These are phyloP conservation scores for Lypha dubia DNA, from an alignment of 2,888 invertebrate genomes.

Conservation along the genomic window DNA sequence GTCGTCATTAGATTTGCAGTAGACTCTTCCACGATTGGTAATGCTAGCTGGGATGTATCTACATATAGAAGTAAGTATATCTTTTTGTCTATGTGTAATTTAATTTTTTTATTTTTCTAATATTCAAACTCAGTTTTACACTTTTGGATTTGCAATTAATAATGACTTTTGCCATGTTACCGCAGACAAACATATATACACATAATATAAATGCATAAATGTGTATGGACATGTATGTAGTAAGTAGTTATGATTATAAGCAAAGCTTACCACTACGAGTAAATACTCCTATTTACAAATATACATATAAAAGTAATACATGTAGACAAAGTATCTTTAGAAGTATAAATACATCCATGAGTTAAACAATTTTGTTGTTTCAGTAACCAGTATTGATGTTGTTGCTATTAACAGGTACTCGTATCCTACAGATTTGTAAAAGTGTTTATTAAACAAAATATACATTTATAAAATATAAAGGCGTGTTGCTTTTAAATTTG, in stretches of 20 bases:
- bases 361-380: conserved; percentile 20
- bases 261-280: neutral
- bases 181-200: neutral
- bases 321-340: conserved; percentile 1
- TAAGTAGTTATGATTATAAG: too few relatives aligned
- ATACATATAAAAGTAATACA: neutral
- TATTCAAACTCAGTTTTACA: conserved; percentile 15
- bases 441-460: conserved; percentile 31
- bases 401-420: conserved; percentile 19
- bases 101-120: conserved; percentile 29
- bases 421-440: conserved; percentile 41
- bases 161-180: conserved; percentile 44
- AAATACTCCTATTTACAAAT: too few relatives aligned
- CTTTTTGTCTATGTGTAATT: conserved; percentile 4
- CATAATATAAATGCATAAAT: neutral
- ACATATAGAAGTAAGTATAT: neutral
- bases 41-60: too few relatives aligned
- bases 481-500: conserved; percentile 41
- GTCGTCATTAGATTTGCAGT: too few relatives aligned
- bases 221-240: neutral
- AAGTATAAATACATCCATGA: neutral
- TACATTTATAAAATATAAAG: conserved; percentile 7
- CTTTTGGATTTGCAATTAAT: conserved; percentile 57
- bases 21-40: too few relatives aligned
- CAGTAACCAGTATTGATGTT: conserved; percentile 30